phyloP scores from a whole-genome alignment of 53 echinoderm and acorn worm genomes.

The Mesocentrotus franciscanus region DNA sequence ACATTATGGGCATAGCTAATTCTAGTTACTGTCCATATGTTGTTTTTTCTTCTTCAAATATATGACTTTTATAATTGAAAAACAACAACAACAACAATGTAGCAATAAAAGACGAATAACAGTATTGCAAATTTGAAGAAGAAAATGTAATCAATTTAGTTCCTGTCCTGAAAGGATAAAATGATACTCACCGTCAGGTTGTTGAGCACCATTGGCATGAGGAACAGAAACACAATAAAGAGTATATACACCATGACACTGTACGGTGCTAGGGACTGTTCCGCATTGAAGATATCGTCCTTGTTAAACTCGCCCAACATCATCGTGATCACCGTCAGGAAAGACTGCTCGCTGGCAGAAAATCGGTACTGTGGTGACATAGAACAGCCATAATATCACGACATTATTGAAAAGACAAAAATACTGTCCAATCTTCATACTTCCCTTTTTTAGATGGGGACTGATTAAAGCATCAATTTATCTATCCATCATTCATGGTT shows the following conservation, averaged over 20 bases:
- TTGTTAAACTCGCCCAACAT: constrained; percentile 62
- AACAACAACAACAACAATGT: too few species aligned
- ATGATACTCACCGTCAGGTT: constrained; percentile 55
- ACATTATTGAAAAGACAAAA: background rate
- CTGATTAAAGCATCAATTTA: too few species aligned
- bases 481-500: too few species aligned
- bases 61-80: too few species aligned
- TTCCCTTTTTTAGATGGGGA: too few species aligned
- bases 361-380: constrained; percentile 17
- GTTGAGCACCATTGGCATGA: constrained; percentile 62
- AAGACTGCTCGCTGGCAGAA: background rate
- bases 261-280: background rate
- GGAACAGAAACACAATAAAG: constrained; percentile 47
- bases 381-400: background rate
- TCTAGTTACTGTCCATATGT: too few species aligned
- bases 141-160: too few species aligned
- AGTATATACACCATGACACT: background rate
- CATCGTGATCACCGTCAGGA: constrained; percentile 50
- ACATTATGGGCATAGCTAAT: too few species aligned
- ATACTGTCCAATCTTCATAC: background rate
- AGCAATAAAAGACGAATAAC: too few species aligned
- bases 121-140: too few species aligned
- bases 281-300: constrained; percentile 45
- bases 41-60: too few species aligned
- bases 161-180: background rate